Evolutionary conservation across 2,797 vertebrate genomes (phyloP), one percentile per base, ranked within the genome.

Genomic region (Cirrhinus mrigala): DNA sequence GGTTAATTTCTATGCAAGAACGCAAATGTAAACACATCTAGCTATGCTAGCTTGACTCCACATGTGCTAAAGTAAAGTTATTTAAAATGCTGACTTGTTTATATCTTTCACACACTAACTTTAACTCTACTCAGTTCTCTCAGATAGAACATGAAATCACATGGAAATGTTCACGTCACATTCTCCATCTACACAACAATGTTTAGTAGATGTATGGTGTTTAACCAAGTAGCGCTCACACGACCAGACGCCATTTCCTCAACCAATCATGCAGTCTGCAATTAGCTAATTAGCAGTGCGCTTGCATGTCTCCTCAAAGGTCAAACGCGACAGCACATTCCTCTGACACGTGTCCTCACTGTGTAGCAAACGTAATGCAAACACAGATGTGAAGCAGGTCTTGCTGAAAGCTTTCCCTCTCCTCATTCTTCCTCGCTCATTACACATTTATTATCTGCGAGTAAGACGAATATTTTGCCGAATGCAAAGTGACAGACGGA

Each of bases 201-300:
- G 85, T 83, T 88, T 15, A 54, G 12, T 33, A 33, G 60, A 52
- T 24, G 7, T 93, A 93, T 92, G 91, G 90, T 91, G 66, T 58
- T 73, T 56, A 20, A 9, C 22, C 46, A 83, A 78, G 54, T 52
- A 10, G 22, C 7, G n/a, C 44, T 56, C 48, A 70, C 56, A 10
- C 22, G 1, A 10, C 56, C n/a, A n/a, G 20, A 22, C 54, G 0
- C 3, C 0, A 8, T 58, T 11, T 58, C 56, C 56, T 58, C 56
- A 1, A 5, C 54, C 64, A 82, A 78, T 85, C 54, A 88, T 89
- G 82, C 90, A 40, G 84, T 91, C 89, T 89, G 89, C 91, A 93
- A 94, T 95, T 94, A 94, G 85, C 88, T 90, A 91, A 94, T 95
- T 94, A 94, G 89, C 89, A 70, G 62, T 87, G 90, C 91, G 80